Conservation (phyloP, 2,888 invertebrate genomes). For the Melieria picta region DNA sequence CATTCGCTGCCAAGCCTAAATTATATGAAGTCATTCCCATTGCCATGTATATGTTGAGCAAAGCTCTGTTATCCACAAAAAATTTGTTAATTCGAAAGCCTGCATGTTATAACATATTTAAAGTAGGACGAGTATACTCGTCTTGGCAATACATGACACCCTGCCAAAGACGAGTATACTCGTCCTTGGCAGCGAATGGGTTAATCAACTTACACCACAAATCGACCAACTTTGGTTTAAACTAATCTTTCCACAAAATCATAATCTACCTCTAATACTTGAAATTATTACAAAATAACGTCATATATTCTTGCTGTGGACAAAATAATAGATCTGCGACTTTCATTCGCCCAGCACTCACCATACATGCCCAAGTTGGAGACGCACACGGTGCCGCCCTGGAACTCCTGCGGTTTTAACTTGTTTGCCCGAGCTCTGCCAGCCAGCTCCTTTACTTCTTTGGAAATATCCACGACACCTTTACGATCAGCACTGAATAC, state of each 20-base stretch:
- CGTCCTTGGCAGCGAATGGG: too few species aligned
- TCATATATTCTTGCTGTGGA: neutral
- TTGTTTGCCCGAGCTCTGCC: slow-evolving; percentile 88
- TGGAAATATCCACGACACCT: slow-evolving; percentile 85
- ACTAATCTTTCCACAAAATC: neutral
- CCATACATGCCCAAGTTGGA: slow-evolving; percentile 97
- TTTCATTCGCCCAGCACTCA: slow-evolving; percentile 53
- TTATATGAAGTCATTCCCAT: too few species aligned
- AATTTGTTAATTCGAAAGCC: too few species aligned
- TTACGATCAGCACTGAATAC: slow-evolving; percentile 90
- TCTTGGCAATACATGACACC: too few species aligned
- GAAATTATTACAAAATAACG: neutral
- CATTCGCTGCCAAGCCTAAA: too few species aligned
- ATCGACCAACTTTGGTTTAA: neutral
- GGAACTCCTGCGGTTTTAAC: slow-evolving; percentile 92
- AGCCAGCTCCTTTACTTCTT: slow-evolving; percentile 82
- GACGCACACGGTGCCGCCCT: slow-evolving; percentile 94
- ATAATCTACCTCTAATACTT: neutral
- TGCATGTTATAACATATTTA: too few species aligned
- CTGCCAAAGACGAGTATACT: too few species aligned
- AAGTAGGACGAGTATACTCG: too few species aligned
- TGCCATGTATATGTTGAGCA: too few species aligned
- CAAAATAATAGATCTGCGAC: neutral
- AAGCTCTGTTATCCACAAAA: too few species aligned
- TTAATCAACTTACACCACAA: neutral